phyloP scores from a whole-genome alignment of 2,797 vertebrate species.

The Siniperca obscura region DNA sequence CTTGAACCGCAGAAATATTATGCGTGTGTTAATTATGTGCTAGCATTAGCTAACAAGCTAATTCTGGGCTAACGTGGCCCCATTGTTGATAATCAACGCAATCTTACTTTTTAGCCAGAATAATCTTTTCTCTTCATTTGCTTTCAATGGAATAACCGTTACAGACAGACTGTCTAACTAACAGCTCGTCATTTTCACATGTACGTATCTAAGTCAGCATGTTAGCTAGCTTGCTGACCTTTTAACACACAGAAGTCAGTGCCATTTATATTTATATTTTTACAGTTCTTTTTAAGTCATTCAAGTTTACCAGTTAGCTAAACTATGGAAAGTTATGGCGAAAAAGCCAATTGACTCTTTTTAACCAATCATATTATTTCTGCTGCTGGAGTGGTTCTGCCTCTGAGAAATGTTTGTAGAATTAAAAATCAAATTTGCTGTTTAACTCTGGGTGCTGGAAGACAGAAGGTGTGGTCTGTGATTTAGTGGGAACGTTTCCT shows the following conservation, averaged over 20 bases:
- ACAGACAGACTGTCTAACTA: not conserved
- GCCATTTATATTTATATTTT: not conserved
- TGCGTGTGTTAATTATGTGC: not conserved
- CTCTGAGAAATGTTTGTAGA: conserved; percentile 16
- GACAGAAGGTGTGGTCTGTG: not conserved
- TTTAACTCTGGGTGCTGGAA: not conserved
- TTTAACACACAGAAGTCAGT: not conserved
- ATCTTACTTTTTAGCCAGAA: too few relatives aligned
- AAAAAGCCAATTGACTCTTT: not conserved
- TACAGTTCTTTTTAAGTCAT: not conserved
- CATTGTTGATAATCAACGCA: too few relatives aligned
- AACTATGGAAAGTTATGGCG: not conserved
- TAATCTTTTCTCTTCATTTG: too few relatives aligned
- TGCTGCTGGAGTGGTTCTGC: not conserved
- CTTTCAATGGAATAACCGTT: too few relatives aligned
- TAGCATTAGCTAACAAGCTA: not conserved
- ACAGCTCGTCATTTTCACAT: not conserved
- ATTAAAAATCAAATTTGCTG: not conserved
- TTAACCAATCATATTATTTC: too few relatives aligned
- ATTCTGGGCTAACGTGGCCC: not conserved
- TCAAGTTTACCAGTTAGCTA: not conserved
- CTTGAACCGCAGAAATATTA: too few relatives aligned
- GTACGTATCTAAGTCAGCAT: too few relatives aligned
- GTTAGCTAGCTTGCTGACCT: not conserved
- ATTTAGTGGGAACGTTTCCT: conserved; percentile 10